These are phyloP conservation scores for Tipula lateralis DNA, from an alignment of 2,888 invertebrate species.

Conservation along the genomic window DNA sequence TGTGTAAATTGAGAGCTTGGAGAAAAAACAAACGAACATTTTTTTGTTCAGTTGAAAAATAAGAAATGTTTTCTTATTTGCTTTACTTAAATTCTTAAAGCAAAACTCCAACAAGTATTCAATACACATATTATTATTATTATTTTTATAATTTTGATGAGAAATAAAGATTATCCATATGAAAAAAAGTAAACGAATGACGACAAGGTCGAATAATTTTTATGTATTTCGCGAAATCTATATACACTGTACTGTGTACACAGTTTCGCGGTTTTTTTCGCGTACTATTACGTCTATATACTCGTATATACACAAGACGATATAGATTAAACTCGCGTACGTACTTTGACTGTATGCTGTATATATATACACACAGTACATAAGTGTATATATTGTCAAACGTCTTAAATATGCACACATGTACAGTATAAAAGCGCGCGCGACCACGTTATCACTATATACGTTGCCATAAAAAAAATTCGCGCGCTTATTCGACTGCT, in stretches of 20 bases:
- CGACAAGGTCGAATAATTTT: slow-evolving; percentile 27
- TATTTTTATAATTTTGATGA: neutral
- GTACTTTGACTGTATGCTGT: neutral
- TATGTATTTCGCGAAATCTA: neutral
- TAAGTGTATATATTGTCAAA: neutral
- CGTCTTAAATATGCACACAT: neutral
- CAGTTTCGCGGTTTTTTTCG: neutral
- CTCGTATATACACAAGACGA: neutral
- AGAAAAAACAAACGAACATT: neutral
- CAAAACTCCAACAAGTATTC: neutral
- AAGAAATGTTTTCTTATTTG: neutral
- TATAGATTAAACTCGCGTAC: neutral
- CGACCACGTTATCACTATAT: neutral
- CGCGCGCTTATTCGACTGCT: neutral
- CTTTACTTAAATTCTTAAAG: neutral
- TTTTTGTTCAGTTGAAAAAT: neutral
- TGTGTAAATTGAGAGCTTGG: neutral
- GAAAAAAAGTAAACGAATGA: neutral
- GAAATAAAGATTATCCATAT: neutral
- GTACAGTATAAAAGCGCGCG: neutral
- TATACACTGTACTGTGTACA: neutral
- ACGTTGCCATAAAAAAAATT: neutral
- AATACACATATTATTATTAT: neutral
- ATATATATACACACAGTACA: neutral
- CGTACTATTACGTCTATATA: neutral